Conservation (phyloP, 2,797 vertebrate species). For the Eptatretus atami region DNA sequence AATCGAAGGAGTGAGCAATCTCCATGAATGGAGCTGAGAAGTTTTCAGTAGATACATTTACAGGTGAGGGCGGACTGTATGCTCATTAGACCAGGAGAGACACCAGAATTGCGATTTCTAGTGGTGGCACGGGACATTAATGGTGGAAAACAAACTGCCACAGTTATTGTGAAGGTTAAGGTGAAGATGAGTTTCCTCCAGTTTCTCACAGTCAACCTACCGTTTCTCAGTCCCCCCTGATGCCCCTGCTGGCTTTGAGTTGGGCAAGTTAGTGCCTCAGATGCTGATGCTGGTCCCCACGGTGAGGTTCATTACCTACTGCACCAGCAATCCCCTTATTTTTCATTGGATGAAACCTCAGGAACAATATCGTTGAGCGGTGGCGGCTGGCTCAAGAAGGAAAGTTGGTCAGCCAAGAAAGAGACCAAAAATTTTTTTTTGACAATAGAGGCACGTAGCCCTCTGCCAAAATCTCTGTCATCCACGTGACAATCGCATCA, state of each 20-base stretch:
- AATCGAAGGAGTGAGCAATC: slow-evolving; percentile 12
- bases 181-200: slow-evolving; percentile 78
- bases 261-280: slow-evolving; percentile 51
- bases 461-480: slow-evolving; percentile 38
- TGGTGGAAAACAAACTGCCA: slow-evolving; percentile 63
- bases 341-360: slow-evolving; percentile 58
- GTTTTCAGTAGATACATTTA: slow-evolving; percentile 35
- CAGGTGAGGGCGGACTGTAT: slow-evolving; percentile 37
- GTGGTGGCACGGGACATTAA: slow-evolving; percentile 46
- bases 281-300: slow-evolving; percentile 63
- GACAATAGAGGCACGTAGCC: slow-evolving; percentile 50
- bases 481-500: slow-evolving; percentile 30
- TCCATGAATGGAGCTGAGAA: slow-evolving; percentile 17
- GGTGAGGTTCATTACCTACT: slow-evolving; percentile 62
- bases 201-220: slow-evolving; percentile 33
- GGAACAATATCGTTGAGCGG: slow-evolving; percentile 41
- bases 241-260: slow-evolving; percentile 43
- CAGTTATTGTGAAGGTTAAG: slow-evolving; percentile 49
- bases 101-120: slow-evolving; percentile 43
- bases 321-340: slow-evolving; percentile 34
- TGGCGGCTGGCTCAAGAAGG: slow-evolving; percentile 30
- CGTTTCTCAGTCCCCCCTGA: slow-evolving; percentile 60
- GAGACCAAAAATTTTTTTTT: slow-evolving; percentile 46
- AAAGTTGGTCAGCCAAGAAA: slow-evolving; percentile 24
- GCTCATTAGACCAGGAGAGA: slow-evolving; percentile 55